Conservation (phyloP, 1,140 invertebrate species). For the Pinna nobilis region DNA sequence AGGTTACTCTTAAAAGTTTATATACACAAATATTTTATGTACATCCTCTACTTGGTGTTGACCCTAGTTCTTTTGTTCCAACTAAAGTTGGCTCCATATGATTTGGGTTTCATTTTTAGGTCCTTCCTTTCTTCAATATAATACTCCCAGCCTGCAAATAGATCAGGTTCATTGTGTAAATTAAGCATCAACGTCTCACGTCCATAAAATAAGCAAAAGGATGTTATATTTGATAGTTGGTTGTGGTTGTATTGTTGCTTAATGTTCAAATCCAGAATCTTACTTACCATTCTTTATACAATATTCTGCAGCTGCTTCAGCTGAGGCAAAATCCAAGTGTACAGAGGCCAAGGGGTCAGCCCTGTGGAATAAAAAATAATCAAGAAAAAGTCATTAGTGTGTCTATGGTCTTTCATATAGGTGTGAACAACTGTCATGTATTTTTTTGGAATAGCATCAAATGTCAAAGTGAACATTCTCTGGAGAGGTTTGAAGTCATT, state of each 20-base stretch:
- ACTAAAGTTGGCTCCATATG: constrained; percentile 94
- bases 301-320: constrained; percentile 92
- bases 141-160: constrained; percentile 83
- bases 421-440: too few species aligned
- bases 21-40: too few species aligned
- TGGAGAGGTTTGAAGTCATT: too few species aligned
- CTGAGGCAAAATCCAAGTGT: constrained; percentile 84
- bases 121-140: constrained; percentile 85
- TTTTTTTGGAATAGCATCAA: too few species aligned
- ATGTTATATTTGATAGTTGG: too few species aligned
- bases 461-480: too few species aligned
- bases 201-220: too few species aligned
- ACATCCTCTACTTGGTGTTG: constrained; percentile 96
- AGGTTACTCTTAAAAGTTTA: too few species aligned
- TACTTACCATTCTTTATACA: constrained; percentile 93
- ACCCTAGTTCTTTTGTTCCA: constrained; percentile 97
- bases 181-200: too few species aligned
- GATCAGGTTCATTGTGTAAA: constrained; percentile 21
- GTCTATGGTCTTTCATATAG: too few species aligned
- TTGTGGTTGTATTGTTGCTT: too few species aligned
- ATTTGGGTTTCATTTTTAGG: constrained; percentile 84
- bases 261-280: not conserved
- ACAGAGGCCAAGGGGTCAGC: constrained; percentile 94
- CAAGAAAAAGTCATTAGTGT: not conserved
- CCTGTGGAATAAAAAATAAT: not conserved